Base-by-base conservation (phyloP, 2,888 invertebrate genomes). In the Drosophila macrospina region DNA sequence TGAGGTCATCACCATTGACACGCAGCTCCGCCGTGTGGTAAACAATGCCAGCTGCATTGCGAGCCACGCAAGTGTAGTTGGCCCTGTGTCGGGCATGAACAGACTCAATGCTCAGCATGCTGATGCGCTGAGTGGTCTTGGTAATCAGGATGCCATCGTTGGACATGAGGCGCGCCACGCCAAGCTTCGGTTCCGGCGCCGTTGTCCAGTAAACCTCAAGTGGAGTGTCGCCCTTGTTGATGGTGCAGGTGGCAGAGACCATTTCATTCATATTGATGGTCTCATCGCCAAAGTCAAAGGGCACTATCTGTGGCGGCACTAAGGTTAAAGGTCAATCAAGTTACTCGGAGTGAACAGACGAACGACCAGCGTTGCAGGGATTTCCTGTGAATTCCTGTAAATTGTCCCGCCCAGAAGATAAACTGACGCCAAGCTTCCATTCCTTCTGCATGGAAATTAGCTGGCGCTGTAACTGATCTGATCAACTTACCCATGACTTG, bases 401-500 rank as follows among this genome's bases (percentile, higher is more conserved):
- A 57, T 56, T 0, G 16, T 45, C 75, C 87, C 81, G 30, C 75
- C 87, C 85, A 41, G 26, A 48, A 42, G 8, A 28, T 56, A 74
- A 15, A 34, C 10, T 11, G 32, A 50, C 80, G 64, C 68, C 39
- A n/a, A 52, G 57, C 67, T n/a, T 52, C 8, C 13, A 59, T 24
- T 50, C 20, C 2, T 10, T 16, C 11, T 0, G 30, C 32, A 30
- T 30, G 15, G 11, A 3, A 1, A 6, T 0, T 30, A 16, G 39
- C 67, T 54, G 51, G 50, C 66, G 76, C 69, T 28, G 0, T 3
- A 60, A 51, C 5, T 13, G 62, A 30, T 74, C 16, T 7, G 2
- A 8, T 63, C 28, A 56, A 95, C 98, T 96, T 94, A 98, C 98
- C 98, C 96, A 98, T 97, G 59, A 98, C 98, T 95, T 97, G 97